Conservation (phyloP, 2,888 invertebrate species). For the Ophonus ardosiacus region DNA sequence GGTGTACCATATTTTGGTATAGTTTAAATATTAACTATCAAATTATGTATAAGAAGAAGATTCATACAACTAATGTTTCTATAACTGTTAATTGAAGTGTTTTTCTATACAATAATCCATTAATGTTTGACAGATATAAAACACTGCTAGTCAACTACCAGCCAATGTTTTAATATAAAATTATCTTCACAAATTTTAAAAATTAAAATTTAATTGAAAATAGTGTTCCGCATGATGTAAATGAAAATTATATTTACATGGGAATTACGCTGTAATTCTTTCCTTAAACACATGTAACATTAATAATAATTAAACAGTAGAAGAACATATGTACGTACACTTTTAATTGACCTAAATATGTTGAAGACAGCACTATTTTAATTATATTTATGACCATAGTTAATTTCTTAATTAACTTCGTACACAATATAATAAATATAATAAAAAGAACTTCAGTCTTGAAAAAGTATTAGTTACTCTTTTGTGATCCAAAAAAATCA, state of each 20-base stretch:
- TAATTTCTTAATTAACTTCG: not conserved
- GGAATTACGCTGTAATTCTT: not conserved
- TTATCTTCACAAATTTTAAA: not conserved
- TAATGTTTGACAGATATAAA: too few species aligned
- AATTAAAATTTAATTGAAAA: not conserved
- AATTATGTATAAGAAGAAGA: too few species aligned
- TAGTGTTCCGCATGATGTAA: not conserved
- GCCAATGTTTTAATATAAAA: not conserved
- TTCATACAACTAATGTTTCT: too few species aligned
- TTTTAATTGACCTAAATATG: conserved; percentile 28
- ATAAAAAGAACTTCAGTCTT: too few species aligned
- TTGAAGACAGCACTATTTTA: conserved; percentile 6
- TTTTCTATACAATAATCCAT: too few species aligned
- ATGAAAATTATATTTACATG: not conserved
- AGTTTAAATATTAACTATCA: too few species aligned
- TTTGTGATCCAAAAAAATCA: too few species aligned
- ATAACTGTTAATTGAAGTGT: too few species aligned
- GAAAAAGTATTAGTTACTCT: too few species aligned
- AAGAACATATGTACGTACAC: not conserved
- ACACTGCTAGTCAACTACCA: too few species aligned
- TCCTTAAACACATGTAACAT: conserved; percentile 10
- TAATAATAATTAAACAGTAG: not conserved
- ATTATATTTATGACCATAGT: conserved; percentile 1
- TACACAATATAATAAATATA: not conserved
- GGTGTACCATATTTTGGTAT: too few species aligned